These are phyloP conservation scores for Accipiter cooperii DNA, from an alignment of 2,113 vertebrate genomes.

Conservation along the genomic window DNA sequence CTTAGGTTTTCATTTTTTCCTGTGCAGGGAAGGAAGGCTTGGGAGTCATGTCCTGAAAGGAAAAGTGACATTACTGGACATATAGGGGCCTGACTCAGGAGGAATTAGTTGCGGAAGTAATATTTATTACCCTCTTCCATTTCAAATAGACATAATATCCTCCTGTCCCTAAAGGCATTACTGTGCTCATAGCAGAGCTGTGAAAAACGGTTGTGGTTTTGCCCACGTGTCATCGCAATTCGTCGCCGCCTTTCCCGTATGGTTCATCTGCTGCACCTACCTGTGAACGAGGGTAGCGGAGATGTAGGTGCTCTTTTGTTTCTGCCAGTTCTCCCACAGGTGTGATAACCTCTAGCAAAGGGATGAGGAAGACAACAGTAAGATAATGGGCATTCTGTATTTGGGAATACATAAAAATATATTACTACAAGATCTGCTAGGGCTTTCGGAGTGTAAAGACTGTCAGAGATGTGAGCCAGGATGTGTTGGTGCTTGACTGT, in stretches of 20 bases:
- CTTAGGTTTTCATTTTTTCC: not conserved
- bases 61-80: not conserved
- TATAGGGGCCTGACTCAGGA: not conserved
- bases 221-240: not conserved
- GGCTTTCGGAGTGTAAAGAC: not conserved
- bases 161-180: not conserved
- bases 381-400: fast-evolving
- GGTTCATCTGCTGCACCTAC: not conserved
- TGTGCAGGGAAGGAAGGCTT: not conserved
- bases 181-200: not conserved
- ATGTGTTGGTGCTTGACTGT: not conserved
- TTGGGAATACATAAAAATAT: not conserved
- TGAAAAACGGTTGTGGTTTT: not conserved
- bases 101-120: not conserved
- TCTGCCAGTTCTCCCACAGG: not conserved
- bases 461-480: not conserved
- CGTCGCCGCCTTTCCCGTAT: not conserved
- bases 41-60: not conserved
- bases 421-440: not conserved
- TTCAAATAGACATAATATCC: not conserved
- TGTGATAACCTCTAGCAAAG: not conserved
- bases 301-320: not conserved
- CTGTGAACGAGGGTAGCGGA: not conserved
- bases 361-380: not conserved
- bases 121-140: not conserved